These are phyloP conservation scores for Cyanoderma ruficeps DNA, from an alignment of 2,113 vertebrate species.

Conservation along the genomic window DNA sequence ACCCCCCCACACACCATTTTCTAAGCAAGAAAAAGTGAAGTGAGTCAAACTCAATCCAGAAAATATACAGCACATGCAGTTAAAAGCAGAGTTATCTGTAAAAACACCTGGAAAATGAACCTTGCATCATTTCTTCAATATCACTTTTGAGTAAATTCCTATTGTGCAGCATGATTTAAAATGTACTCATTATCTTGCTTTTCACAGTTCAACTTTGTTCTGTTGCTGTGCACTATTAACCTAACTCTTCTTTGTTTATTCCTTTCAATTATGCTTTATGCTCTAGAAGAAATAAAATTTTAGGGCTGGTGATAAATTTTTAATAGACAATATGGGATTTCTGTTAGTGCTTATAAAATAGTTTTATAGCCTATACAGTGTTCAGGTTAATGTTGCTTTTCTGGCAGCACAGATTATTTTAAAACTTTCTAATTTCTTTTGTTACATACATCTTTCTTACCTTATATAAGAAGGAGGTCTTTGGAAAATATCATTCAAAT, in stretches of 20 bases:
- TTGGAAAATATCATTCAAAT: background rate
- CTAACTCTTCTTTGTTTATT: conserved; percentile 7
- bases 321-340: background rate
- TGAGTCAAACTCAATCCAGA: background rate
- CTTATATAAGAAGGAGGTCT: background rate
- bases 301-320: background rate
- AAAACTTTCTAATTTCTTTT: background rate
- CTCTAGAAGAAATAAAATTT: background rate
- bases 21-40: background rate
- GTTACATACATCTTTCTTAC: background rate
- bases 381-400: background rate
- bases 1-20: rapidly evolving
- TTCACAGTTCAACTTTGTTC: background rate
- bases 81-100: conserved; percentile 9
- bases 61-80: background rate
- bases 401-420: background rate
- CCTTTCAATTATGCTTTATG: conserved; percentile 28
- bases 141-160: background rate
- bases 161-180: background rate
- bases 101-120: conserved; percentile 21
- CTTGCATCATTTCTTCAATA: background rate
- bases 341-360: background rate
- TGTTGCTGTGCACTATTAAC: background rate
- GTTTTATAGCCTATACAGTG: background rate
- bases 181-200: background rate